Evolutionary conservation across 2,888 invertebrate genomes (phyloP), one percentile per base, ranked within the genome.

Genomic region (Ochropacha duplaris): DNA sequence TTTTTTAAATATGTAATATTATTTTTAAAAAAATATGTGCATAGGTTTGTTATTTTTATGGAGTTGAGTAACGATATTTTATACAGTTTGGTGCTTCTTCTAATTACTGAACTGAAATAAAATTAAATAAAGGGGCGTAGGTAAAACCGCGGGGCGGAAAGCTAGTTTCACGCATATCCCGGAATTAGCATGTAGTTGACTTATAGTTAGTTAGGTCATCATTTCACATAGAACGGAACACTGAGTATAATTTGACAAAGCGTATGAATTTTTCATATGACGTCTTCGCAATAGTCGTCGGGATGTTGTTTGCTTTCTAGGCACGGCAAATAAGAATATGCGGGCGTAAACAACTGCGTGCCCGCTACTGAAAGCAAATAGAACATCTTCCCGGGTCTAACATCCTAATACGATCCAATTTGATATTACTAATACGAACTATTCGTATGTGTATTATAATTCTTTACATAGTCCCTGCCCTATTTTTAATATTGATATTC

Each of bases 241-340:
- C n/a, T 36, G 36, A 5, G 6, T n/a, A 36, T 6, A 36, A 36
- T 5, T 36, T n/a, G 36, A 36, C n/a, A 36, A 36, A n/a, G n/a
- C 9, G 34, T 24, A 58, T 26, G 26, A 28, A 68, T 71, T 67
- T 69, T 65, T 60, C 57, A 69, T 69, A 58, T 68, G 60, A 55
- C 63, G 59, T 61, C 62, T 66, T 69, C 58, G 69, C 70, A 70
- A 71, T 69, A 70, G 70, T 64, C 64, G 62, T 56, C 61, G 66
- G 62, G 62, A 70, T 54, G 67, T 62, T 71, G 66, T 84, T 85
- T 85, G 78, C 74, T 70, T 66, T 73, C 71, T 64, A 74, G 72
- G 66, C 71, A 76, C 67, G 62, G 76, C 76, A 82, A 85, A 84
- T 79, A 83, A 74, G 74, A 79, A 81, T 82, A 81, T 79, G 73